Evolutionary conservation across 2,113 vertebrate genomes (phyloP), one percentile per base, ranked within the genome.

Genomic region (Rhineura floridana): DNA sequence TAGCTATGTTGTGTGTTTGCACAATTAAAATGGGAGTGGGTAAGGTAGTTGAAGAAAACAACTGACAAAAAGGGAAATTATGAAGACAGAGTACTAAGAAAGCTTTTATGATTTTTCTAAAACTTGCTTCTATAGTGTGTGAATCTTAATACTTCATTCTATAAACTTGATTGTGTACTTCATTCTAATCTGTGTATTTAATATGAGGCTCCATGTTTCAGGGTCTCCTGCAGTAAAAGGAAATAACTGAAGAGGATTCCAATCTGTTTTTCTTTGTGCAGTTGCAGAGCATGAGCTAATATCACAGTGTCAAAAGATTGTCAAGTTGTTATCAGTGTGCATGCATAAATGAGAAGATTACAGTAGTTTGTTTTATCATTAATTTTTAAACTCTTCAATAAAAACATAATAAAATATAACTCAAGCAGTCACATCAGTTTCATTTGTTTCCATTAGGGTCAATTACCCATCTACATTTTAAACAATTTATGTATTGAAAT

Each of bases 331-430:
- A 81, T 79, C 76, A 30, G n/a, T 81, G 46, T 87, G 89, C 85
- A 81, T 92, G 90, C 78, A 83, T 70, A 93, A 93, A 92, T 93
- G 84, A 90, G 83, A 93, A 93, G 48, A 93, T 83, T 87, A 83
- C 12, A 69, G 19, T 72, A 44, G 0, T 92, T 94, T 89, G 91
- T 84, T 90, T 90, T 90, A 63, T 77, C 81, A 67, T 85, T 44
- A 50, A n/a, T 72, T 65, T 86, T 80, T 21, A 73, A 90, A 89
- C 44, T 93, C 75, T 90, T 93, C 50, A 91, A 36, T 91, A 73
- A 88, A 90, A 86, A 69, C 21, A 84, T 89, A 89, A 92, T 91
- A 86, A 81, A 91, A 92, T 67, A 80, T 44, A 11, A 82, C 85
- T 0, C 91, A 89, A 52, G 65, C 39, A 83, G 36, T 55, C 84